These are phyloP conservation scores for Drosophila paranaensis DNA, from an alignment of 2,888 invertebrate genomes.

Conservation along the genomic window DNA sequence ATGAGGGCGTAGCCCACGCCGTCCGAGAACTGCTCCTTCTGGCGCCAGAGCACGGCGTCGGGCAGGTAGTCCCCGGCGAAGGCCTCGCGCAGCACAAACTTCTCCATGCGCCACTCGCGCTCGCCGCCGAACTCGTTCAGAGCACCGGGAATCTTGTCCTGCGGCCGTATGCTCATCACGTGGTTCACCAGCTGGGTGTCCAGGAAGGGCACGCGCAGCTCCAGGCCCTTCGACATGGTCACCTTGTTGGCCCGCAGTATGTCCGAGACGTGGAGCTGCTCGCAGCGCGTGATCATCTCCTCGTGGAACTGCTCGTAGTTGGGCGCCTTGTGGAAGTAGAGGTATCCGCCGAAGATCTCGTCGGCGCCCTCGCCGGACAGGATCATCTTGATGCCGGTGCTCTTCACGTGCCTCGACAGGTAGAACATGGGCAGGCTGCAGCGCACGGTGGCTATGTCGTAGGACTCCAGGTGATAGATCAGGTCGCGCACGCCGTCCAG, in stretches of 20 bases:
- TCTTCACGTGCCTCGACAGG: slow-evolving; percentile 91
- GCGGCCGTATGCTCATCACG: slow-evolving; percentile 89
- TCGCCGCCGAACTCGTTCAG: slow-evolving; percentile 60
- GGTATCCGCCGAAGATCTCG: slow-evolving; percentile 97
- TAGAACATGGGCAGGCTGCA: slow-evolving; percentile 89
- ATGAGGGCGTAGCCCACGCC: slow-evolving; percentile 82
- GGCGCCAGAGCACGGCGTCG: slow-evolving; percentile 94
- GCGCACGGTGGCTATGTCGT: slow-evolving; percentile 84
- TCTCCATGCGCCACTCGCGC: slow-evolving; percentile 87
- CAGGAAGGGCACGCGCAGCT: slow-evolving; percentile 94
- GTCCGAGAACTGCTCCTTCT: slow-evolving; percentile 92
- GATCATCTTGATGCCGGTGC: slow-evolving; percentile 93
- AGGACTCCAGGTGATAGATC: slow-evolving; percentile 94
- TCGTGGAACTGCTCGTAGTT: slow-evolving; percentile 88
- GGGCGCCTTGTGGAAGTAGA: slow-evolving; percentile 96
- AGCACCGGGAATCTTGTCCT: slow-evolving; percentile 87
- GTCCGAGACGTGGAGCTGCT: slow-evolving; percentile 92
- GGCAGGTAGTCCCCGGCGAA: slow-evolving; percentile 91
- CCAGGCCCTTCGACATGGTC: slow-evolving; percentile 89
- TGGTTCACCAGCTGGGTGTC: slow-evolving; percentile 93
- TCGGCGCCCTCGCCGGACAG: slow-evolving; percentile 97
- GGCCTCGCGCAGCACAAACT: slow-evolving; percentile 92
- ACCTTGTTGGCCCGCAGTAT: slow-evolving; percentile 92
- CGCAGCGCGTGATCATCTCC: slow-evolving; percentile 89
- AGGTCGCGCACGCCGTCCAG: slow-evolving; percentile 90